These are phyloP conservation scores for Paedocypris micromegethes DNA, from an alignment of 2,797 vertebrate genomes.

Conservation along the genomic window DNA sequence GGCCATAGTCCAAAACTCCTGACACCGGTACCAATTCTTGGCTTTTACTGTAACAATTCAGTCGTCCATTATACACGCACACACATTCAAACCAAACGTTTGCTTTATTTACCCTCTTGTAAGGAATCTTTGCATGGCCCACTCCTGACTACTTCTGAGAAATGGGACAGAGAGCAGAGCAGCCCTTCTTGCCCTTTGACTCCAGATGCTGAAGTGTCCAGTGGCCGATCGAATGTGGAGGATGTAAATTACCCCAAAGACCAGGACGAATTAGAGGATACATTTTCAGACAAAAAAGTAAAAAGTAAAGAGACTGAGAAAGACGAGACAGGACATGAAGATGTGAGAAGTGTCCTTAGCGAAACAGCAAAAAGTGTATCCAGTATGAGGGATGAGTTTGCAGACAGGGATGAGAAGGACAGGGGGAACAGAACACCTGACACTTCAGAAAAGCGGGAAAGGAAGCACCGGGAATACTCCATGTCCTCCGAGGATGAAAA, in stretches of 20 bases:
- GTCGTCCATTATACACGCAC: too few species aligned
- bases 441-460: too few species aligned
- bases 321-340: too few species aligned
- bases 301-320: too few species aligned
- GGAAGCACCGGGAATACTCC: too few species aligned
- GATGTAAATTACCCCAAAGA: background rate
- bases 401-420: too few species aligned
- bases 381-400: too few species aligned
- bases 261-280: background rate
- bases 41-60: too few species aligned
- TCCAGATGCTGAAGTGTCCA: background rate
- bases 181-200: constrained; percentile 37
- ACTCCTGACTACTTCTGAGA: constrained; percentile 38
- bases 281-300: background rate
- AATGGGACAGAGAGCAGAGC: constrained; percentile 45
- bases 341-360: too few species aligned
- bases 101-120: constrained; percentile 1
- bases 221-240: constrained; percentile 2
- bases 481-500: too few species aligned
- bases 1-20: constrained; percentile 64
- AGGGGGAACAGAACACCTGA: too few species aligned
- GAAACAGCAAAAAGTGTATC: too few species aligned
- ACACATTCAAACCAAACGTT: background rate
- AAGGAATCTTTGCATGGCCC: constrained; percentile 68
- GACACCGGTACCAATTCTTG: constrained; percentile 57